These are phyloP conservation scores for Arrhamphus sclerolepis DNA, from an alignment of 2,797 vertebrate species.

Conservation along the genomic window DNA sequence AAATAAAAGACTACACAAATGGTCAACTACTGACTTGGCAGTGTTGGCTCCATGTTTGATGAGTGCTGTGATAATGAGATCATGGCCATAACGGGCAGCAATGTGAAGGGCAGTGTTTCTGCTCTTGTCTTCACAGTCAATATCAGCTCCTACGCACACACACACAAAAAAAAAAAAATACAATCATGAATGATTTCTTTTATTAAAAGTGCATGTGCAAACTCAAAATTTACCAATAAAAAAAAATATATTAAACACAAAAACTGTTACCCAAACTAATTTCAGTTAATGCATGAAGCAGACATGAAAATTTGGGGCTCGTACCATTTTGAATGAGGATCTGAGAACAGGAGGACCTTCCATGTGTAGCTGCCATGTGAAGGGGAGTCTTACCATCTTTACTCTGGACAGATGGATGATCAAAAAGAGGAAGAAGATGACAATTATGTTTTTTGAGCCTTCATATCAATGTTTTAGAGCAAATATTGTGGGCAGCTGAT, in stretches of 20 bases:
- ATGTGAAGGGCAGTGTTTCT: slow-evolving; percentile 96
- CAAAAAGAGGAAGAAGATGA: background rate
- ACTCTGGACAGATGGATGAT: slow-evolving; percentile 82
- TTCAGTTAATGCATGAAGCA: slow-evolving; percentile 6
- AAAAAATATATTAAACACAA: background rate
- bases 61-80: slow-evolving; percentile 95
- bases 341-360: slow-evolving; percentile 96
- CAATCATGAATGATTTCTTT: background rate
- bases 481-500: slow-evolving; percentile 1
- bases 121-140: slow-evolving; percentile 94
- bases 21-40: slow-evolving; percentile 86
- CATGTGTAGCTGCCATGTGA: slow-evolving; percentile 96
- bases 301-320: slow-evolving; percentile 12
- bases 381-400: slow-evolving; percentile 97
- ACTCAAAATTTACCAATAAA: background rate
- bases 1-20: slow-evolving; percentile 7
- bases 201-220: background rate
- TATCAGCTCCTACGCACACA: slow-evolving; percentile 85
- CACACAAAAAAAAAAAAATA: background rate
- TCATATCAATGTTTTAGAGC: background rate
- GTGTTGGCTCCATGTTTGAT: slow-evolving; percentile 91
- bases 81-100: slow-evolving; percentile 93
- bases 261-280: background rate
- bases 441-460: background rate
- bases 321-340: slow-evolving; percentile 97